Evolutionary conservation across 2,797 vertebrate species (phyloP).

Genomic region (Bradypus variegatus): DNA sequence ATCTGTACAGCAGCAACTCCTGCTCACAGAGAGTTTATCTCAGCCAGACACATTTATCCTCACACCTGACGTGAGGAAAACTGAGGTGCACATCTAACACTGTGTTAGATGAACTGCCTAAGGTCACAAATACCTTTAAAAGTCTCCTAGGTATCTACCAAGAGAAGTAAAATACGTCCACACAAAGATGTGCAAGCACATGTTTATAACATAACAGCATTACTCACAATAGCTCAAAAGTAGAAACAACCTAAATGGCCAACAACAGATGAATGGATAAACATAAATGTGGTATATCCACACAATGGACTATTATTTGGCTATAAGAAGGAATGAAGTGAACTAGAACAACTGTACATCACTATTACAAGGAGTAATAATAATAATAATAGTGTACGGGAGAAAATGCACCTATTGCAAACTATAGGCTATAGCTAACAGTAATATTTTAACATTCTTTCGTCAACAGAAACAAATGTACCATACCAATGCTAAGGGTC

Average conservation of each 20-base stretch:
- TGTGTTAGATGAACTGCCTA: background rate
- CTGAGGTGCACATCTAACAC: background rate
- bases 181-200: background rate
- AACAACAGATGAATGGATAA: background rate
- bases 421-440: too few species aligned
- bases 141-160: background rate
- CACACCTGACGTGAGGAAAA: background rate
- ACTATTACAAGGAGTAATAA: too few species aligned
- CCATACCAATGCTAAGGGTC: too few species aligned
- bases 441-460: too few species aligned
- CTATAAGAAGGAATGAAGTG: background rate
- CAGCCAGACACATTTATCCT: background rate
- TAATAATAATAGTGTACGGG: too few species aligned
- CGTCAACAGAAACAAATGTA: too few species aligned
- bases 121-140: background rate
- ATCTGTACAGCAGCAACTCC: background rate
- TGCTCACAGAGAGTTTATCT: too few species aligned
- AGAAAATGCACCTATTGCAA: too few species aligned
- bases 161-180: background rate
- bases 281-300: background rate
- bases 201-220: background rate
- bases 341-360: too few species aligned
- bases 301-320: rapidly evolving
- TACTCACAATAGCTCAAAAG: background rate
- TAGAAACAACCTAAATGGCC: background rate